These are phyloP conservation scores for Tetraodon nigroviridis DNA, from an alignment of 2,113 vertebrate species.

Conservation along the genomic window DNA sequence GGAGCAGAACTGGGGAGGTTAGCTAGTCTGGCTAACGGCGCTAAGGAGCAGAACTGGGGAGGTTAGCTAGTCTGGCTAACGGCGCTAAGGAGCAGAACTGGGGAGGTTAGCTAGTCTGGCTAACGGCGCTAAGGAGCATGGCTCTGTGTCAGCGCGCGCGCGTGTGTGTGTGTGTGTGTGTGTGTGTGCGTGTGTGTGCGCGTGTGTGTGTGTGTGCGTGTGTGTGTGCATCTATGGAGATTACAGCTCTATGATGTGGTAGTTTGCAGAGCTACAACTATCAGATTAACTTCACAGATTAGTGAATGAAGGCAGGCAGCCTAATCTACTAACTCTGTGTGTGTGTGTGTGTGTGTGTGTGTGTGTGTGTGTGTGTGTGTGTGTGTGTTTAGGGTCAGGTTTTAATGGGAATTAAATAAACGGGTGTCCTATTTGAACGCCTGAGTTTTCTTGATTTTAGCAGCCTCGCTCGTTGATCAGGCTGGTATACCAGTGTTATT, in stretches of 20 bases:
- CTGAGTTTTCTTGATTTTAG: neutral
- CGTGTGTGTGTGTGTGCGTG: too few relatives aligned
- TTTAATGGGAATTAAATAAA: slow-evolving; percentile 45
- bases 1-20: too few relatives aligned
- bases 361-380: slow-evolving; percentile 9
- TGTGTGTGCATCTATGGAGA: slow-evolving; percentile 39
- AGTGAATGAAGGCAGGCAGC: slow-evolving; percentile 45
- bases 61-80: too few relatives aligned
- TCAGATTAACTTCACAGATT: slow-evolving; percentile 59
- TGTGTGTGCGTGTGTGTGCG: too few relatives aligned
- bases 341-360: slow-evolving; percentile 24
- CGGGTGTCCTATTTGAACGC: slow-evolving; percentile 37
- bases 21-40: too few relatives aligned
- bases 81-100: too few relatives aligned
- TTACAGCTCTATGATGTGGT: slow-evolving; percentile 45
- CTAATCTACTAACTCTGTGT: slow-evolving; percentile 28
- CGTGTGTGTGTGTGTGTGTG: too few relatives aligned
- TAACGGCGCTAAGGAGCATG: too few relatives aligned
- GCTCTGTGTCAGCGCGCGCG: too few relatives aligned
- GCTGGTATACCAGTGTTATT: too few relatives aligned
- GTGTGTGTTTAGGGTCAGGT: slow-evolving; percentile 26
- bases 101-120: too few relatives aligned
- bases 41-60: too few relatives aligned
- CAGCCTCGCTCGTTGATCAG: neutral
- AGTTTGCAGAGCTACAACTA: slow-evolving; percentile 46